phyloP scores from a whole-genome alignment of 2,113 vertebrate species.

The Corythornis cristatus region DNA sequence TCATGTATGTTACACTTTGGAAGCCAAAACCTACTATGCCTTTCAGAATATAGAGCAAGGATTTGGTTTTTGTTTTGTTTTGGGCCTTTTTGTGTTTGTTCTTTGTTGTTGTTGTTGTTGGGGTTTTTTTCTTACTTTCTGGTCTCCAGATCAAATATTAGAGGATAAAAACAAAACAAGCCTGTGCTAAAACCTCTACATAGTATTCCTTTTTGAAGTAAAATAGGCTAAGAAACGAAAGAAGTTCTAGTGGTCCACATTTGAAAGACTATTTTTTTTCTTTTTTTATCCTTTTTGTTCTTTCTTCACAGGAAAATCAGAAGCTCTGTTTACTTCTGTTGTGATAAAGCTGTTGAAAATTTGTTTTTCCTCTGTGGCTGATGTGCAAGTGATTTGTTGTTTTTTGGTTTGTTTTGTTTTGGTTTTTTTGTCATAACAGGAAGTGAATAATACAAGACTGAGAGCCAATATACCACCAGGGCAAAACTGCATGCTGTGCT shows the following conservation, averaged over 20 bases:
- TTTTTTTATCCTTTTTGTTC: neutral
- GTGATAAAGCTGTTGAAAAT: neutral
- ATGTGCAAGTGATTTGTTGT: neutral
- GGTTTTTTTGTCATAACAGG: neutral
- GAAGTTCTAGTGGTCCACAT: neutral
- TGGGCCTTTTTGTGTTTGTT: too few species aligned
- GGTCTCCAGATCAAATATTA: neutral
- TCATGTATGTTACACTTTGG: neutral
- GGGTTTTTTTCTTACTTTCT: neutral
- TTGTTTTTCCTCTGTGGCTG: neutral
- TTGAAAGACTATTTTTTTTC: neutral
- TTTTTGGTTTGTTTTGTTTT: neutral
- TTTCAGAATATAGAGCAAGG: neutral
- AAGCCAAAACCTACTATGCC: neutral
- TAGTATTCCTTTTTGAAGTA: conserved; percentile 18
- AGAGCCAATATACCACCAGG: neutral
- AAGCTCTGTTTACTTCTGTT: conserved; percentile 26
- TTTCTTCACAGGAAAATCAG: conserved; percentile 16
- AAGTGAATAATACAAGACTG: conserved; percentile 21
- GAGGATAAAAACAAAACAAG: neutral
- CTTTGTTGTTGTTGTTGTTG: neutral
- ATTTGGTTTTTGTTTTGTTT: neutral
- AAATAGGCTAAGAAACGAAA: conserved; percentile 3
- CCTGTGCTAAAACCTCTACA: neutral
- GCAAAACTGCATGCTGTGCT: neutral